phyloP scores from a whole-genome alignment of 2,113 vertebrate species.

The cattle (Bos taurus) region ARS-UCD2.0 NC_037328.1:27871001-27871500 shows the following conservation, averaged over 20 bases:
- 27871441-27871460: accelerated
- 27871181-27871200: neutral
- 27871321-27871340: neutral
- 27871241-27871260: neutral
- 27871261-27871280: accelerated
- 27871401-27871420: accelerated
- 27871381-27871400: neutral
- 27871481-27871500: neutral
- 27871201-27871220: neutral
- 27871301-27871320: accelerated
- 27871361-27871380: neutral
- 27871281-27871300: neutral
- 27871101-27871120: neutral
- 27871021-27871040: neutral
- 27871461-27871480: accelerated
- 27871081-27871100: neutral
- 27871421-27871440: neutral
- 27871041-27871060: neutral
- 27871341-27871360: accelerated
- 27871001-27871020: neutral
- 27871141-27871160: neutral
- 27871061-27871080: neutral
- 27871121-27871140: neutral
- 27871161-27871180: neutral
- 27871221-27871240: neutral